A percentile compares a stretch with the other conserved stretches of the same genome.
Evolutionary conservation across 1,140 invertebrate genomes (phyloP).

Genomic region (Cataglyphis hispanica): DNA sequence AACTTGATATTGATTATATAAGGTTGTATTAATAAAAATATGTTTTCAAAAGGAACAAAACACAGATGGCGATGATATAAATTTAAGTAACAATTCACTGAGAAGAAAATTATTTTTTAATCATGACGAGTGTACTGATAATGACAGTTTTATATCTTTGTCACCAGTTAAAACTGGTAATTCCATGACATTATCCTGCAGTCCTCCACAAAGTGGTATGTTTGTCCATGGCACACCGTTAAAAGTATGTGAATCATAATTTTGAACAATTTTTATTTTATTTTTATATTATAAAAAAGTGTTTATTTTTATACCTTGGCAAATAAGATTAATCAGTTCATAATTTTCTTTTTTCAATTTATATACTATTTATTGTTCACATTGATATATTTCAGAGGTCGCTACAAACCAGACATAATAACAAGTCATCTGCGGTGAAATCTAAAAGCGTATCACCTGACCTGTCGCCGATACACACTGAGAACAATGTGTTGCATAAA

Average conservation of each 20-base stretch:
- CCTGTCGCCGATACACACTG: constrained; percentile 80
- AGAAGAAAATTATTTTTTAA: constrained; percentile 84
- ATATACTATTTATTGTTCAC: not conserved
- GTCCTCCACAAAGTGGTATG: constrained; percentile 83
- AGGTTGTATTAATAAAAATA: not conserved
- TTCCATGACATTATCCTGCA: constrained; percentile 68
- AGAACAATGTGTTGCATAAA: constrained; percentile 76
- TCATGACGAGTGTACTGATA: constrained; percentile 78
- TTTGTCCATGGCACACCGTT: constrained; percentile 79
- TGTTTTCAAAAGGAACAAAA: constrained; percentile 80
- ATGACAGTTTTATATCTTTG: constrained; percentile 72
- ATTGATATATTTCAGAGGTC: constrained; percentile 35
- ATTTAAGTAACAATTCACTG: constrained; percentile 82
- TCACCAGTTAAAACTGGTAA: constrained; percentile 75
- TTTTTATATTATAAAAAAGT: not conserved
- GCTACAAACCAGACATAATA: constrained; percentile 57
- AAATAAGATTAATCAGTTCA: not conserved
- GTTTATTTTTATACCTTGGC: not conserved
- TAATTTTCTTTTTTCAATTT: not conserved
- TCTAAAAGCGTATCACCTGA: constrained; percentile 76
- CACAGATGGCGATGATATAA: constrained; percentile 80
- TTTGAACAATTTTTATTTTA: constrained; percentile 16
- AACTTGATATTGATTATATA: not conserved
- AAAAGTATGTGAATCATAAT: constrained; percentile 71
- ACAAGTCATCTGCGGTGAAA: constrained; percentile 72